Conservation (phyloP, 2,797 vertebrate species). For the Coluber constrictor region DNA sequence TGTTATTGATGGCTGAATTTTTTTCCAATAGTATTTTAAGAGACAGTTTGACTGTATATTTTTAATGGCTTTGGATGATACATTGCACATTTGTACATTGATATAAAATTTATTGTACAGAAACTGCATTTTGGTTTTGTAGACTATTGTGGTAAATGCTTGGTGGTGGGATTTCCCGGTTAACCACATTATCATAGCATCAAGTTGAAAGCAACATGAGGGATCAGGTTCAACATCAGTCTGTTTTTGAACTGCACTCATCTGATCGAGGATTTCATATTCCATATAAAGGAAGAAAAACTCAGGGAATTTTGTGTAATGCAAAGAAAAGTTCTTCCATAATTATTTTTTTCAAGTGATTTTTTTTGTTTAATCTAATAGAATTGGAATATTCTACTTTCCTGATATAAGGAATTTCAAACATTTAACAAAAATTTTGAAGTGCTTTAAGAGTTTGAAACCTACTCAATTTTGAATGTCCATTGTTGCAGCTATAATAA, state of each 20-base stretch:
- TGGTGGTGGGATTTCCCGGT: background rate
- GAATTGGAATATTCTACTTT: conserved; percentile 50
- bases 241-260: conserved; percentile 45
- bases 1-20: conserved; percentile 41
- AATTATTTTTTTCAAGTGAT: conserved; percentile 51
- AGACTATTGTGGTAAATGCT: conserved; percentile 24
- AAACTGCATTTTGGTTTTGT: conserved; percentile 44
- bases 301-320: conserved; percentile 66
- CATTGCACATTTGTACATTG: conserved; percentile 46
- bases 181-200: conserved; percentile 42
- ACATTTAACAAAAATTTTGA: conserved; percentile 16
- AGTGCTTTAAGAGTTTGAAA: background rate
- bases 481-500: background rate
- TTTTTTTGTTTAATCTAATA: conserved; percentile 45
- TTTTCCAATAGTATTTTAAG: conserved; percentile 42
- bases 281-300: conserved; percentile 23
- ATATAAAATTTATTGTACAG: conserved; percentile 45
- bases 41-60: conserved; percentile 46
- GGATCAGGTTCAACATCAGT: conserved; percentile 40
- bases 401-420: conserved; percentile 21
- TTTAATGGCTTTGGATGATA: conserved; percentile 47
- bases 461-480: background rate
- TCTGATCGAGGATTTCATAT: background rate
- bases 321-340: conserved; percentile 65
- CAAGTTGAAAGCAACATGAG: conserved; percentile 57